These are phyloP conservation scores for Cyanocitta stelleri DNA, from an alignment of 2,113 vertebrate species.

Conservation along the genomic window DNA sequence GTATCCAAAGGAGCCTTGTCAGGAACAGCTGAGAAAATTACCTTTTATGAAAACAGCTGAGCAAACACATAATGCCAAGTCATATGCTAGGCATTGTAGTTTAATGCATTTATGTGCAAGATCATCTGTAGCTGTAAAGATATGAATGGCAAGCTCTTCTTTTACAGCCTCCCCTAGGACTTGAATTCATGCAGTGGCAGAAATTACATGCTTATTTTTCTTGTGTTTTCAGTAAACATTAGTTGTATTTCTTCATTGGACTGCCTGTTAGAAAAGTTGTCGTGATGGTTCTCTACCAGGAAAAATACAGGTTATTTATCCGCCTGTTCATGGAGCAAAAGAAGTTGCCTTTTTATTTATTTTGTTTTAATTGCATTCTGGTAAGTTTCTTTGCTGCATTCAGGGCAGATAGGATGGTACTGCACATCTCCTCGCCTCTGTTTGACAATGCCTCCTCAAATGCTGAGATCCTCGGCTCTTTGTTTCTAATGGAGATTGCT, in stretches of 20 bases:
- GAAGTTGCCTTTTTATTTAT: background rate
- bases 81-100: background rate
- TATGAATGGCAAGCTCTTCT: background rate
- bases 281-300: background rate
- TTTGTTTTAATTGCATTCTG: background rate
- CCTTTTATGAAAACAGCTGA: slow-evolving; percentile 20
- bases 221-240: background rate
- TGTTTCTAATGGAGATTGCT: background rate
- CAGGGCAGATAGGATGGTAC: background rate
- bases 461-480: background rate
- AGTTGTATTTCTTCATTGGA: background rate
- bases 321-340: background rate
- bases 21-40: slow-evolving; percentile 7
- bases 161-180: background rate
- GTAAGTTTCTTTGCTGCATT: background rate
- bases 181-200: background rate
- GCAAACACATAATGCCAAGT: background rate
- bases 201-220: background rate
- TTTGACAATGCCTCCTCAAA: background rate
- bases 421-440: background rate
- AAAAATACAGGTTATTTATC: background rate
- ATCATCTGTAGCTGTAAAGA: background rate
- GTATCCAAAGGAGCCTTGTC: background rate
- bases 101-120: background rate
- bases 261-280: background rate